Base-by-base conservation (phyloP, 2,113 vertebrate genomes). In the Corythornis cristatus region DNA sequence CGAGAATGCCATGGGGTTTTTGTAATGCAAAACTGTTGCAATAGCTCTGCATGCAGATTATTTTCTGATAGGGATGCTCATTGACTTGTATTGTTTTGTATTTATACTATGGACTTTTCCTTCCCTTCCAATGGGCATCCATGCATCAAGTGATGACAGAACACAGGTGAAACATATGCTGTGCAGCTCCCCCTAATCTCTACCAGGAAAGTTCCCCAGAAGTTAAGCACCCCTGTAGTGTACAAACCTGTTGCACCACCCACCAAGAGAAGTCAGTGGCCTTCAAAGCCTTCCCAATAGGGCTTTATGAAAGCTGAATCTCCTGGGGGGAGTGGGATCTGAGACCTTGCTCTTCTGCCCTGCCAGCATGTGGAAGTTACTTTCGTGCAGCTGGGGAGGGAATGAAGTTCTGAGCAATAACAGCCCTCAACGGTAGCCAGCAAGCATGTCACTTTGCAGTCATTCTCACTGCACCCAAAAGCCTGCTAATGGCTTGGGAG, bases 41-140 rank as follows among this genome's bases (percentile, higher is more conserved):
- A 94, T 61, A 17, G 60, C 19, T 65, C 43, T 29, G 29, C 8
- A 56, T 42, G 64, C 40, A 91, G 87, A 93, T 93, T 48, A 62
- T 48, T 74, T 75, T 93, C 82, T 54, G 87, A 93, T 85, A 95
- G 48, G 61, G 60, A 86, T 91, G 50, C 77, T 91, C 77, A 70
- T 29, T 64, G 73, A 79, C 81, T 50, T 82, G 50, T 56, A 43
- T 66, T 76, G 57, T 58, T 75, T 56, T 50, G 35, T 67, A 80
- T 86, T 80, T 88, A 45, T 89, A 71, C 53, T 62, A 58, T 19
- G 12, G 54, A 87, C 72, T 71, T 90, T 43, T 86, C 31, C 70
- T 83, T 91, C 51, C 62, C 64, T 95, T 74, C 88, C 67, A 60
- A n/a, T 16, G 33, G 45, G 54, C 46, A 23, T 73, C 50, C 26